Conservation (phyloP, 2,888 invertebrate species). For the Arge pagana region DNA sequence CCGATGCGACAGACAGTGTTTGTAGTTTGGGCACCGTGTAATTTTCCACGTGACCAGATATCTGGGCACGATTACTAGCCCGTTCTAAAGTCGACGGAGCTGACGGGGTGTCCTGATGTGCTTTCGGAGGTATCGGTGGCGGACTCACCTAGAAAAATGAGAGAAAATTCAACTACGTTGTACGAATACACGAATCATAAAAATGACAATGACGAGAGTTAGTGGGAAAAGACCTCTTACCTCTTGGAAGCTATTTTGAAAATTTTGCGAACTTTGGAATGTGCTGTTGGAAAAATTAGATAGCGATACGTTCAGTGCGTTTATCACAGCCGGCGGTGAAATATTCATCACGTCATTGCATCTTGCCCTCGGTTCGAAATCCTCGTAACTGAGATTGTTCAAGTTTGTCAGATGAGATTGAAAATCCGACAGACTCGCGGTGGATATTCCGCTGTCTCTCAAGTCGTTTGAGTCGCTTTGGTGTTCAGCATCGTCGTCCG, state of each 20-base stretch:
- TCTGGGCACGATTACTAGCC: conserved; percentile 41
- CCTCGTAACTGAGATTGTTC: conserved; percentile 58
- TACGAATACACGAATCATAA: background rate
- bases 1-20: conserved; percentile 53
- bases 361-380: conserved; percentile 54
- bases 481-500: conserved; percentile 44
- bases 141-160: conserved; percentile 45
- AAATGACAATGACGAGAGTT: background rate
- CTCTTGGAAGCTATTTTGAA: conserved; percentile 44
- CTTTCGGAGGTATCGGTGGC: conserved; percentile 56
- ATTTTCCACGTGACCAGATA: conserved; percentile 49
- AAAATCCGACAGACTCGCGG: conserved; percentile 55
- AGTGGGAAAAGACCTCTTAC: conserved; percentile 33
- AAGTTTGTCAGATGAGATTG: conserved; percentile 53
- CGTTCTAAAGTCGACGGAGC: conserved; percentile 54
- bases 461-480: conserved; percentile 57
- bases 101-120: conserved; percentile 52
- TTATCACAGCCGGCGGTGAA: conserved; percentile 54
- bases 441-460: conserved; percentile 63
- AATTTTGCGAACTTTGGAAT: conserved; percentile 48
- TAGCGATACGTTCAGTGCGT: conserved; percentile 47
- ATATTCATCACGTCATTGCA: conserved; percentile 57
- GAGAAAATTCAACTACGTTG: background rate
- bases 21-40: conserved; percentile 57
- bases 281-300: conserved; percentile 45